Evolutionary conservation across 2,797 vertebrate genomes (phyloP), one percentile per base, ranked within the genome.

Genomic region (Peromyscus nudipes): DNA sequence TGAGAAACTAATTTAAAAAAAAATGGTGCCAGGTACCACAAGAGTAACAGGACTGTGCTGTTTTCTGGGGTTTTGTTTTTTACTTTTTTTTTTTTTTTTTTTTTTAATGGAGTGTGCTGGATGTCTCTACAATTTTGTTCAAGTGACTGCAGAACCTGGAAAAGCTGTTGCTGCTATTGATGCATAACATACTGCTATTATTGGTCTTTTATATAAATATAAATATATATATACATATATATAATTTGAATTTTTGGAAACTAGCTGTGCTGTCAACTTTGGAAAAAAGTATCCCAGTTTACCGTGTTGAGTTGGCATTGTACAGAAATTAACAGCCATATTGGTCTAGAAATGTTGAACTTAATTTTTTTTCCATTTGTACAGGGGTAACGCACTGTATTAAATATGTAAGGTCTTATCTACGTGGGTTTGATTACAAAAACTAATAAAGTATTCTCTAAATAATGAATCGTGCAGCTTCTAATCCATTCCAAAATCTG

Each of bases 361-460:
- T 98, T 99, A 98, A 98, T 98, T 98, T 99, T 99, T 55, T 99
- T 99, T 99, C 99, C 99, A 99, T 99, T 99, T 99, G 99, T 99
- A 99, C 99, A 99, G 99, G 99, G 99, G 99, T 99, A 99, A 99
- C 99, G 98, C 99, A 99, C 99, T 99, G 99, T 99, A 99, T 99
- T 99, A 99, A 99, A 99, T 99, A 99, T 99, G 99, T 99, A 99
- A 98, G 99, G 99, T 99, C 99, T 99, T 99, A 99, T 99, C 99
- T 99, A 99, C 99, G 99, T 99, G 99, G 99, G 99, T 99, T 99
- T 99, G 99, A 99, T 99, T 99, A 99, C 99, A 99, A 99, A 99
- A 99, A 99, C 99, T 99, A 99, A 99, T 99, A 99, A 99, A 99
- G 99, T 99, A 99, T 99, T 99, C 99, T 99, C 99, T 99, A 99